These are phyloP conservation scores for Oreonectes daqikongensis DNA, from an alignment of 2,797 vertebrate species.

Conservation along the genomic window DNA sequence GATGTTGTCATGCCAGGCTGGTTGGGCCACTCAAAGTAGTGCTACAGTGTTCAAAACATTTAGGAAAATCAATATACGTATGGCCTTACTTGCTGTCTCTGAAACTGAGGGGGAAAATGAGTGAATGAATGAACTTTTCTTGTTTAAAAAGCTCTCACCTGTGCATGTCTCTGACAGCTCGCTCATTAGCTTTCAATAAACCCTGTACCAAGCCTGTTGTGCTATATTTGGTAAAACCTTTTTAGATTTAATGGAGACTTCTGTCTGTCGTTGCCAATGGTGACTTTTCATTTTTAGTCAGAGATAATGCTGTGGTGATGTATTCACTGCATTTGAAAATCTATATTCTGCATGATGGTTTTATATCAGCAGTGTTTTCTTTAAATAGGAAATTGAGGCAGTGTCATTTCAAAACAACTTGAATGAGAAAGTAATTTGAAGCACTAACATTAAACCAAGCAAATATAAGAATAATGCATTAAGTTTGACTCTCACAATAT, in stretches of 20 bases:
- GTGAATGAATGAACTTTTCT: background rate
- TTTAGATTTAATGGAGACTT: background rate
- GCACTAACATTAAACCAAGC: background rate
- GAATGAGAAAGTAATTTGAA: background rate
- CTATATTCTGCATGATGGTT: no score
- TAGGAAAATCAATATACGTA: background rate
- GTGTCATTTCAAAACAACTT: background rate
- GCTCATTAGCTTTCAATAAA: no score
- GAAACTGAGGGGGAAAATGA: background rate
- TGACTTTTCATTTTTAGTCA: background rate
- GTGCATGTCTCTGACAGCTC: background rate
- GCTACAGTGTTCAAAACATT: background rate
- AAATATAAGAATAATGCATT: no score
- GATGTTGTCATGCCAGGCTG: background rate
- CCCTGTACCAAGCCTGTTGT: background rate
- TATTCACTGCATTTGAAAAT: no score
- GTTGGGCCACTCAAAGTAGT: background rate
- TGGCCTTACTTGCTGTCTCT: no score
- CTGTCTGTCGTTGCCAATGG: background rate
- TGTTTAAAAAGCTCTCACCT: no score
- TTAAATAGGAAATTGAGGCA: background rate
- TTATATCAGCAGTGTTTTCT: no score
- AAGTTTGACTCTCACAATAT: no score
- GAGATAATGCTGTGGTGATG: background rate
- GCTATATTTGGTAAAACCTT: background rate